Percentiles rank a stretch among this genome's conserved stretches.
Conservation (phyloP, 1,140 invertebrate genomes). For the Drosophila bifasciata region DNA sequence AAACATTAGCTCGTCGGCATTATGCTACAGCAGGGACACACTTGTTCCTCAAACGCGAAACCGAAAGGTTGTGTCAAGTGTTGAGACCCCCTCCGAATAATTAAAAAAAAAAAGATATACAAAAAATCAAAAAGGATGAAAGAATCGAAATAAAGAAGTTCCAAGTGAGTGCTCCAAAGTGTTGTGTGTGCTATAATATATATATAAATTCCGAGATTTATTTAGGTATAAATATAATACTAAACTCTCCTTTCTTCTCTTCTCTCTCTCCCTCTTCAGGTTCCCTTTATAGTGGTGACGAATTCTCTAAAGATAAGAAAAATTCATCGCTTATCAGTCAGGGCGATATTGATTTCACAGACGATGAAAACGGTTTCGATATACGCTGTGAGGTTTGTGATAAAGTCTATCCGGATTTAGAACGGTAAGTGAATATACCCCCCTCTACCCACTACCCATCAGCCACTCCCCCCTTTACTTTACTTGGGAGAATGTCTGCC, state of each 20-base stretch:
- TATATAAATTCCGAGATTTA: too few relatives aligned
- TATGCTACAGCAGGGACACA: slow-evolving; percentile 65
- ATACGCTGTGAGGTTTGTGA: slow-evolving; percentile 89
- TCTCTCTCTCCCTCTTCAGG: slow-evolving; percentile 85
- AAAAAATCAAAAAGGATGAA: background rate
- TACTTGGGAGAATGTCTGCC: slow-evolving; percentile 62
- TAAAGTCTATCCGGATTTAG: slow-evolving; percentile 88
- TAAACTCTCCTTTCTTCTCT: background rate
- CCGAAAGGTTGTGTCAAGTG: slow-evolving; percentile 78
- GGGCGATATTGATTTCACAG: slow-evolving; percentile 85
- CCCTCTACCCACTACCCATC: slow-evolving; percentile 12
- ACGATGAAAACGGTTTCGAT: slow-evolving; percentile 87
- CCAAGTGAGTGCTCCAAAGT: background rate
- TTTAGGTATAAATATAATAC: too few relatives aligned
- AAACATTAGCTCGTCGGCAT: slow-evolving; percentile 79
- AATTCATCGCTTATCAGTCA: slow-evolving; percentile 43
- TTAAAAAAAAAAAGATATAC: slow-evolving; percentile 15
- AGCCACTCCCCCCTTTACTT: slow-evolving; percentile 1
- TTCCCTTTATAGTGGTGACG: slow-evolving; percentile 88
- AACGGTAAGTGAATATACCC: slow-evolving; percentile 87
- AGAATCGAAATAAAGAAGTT: background rate
- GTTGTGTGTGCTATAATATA: slow-evolving; percentile 1
- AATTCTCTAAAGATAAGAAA: slow-evolving; percentile 78
- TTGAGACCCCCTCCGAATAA: background rate
- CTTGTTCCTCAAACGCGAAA: slow-evolving; percentile 79